Base-by-base conservation (phyloP, 2,113 vertebrate genomes). In the Octodon degus region DNA sequence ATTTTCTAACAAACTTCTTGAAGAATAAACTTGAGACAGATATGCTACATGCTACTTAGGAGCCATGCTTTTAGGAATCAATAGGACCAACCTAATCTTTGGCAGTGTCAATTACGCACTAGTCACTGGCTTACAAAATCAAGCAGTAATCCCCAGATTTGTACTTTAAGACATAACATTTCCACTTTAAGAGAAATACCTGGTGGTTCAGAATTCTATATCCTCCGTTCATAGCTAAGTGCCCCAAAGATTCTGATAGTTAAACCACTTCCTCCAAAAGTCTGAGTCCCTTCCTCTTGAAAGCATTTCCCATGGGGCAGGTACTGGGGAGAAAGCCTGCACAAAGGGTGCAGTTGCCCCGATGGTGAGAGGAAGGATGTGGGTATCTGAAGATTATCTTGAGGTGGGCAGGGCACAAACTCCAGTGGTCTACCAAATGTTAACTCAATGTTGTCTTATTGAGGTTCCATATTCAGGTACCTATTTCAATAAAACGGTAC, bases 331-430 rank as follows among this genome's bases (percentile, higher is more conserved):
- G 72, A 88, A 90, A 87, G 1, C 84, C 19, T 90, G 79, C 0
- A 0, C 40, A 97, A 96, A 96, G 84, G 37, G 90, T 98, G 98
- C 90, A 82, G 95, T 95, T 96, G 86, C 90, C 92, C 72, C 60
- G 72, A 93, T 91, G n/a, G 86, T 94, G 89, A 95, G 96, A 97
- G 97, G 97, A 98, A 98, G 97, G 97, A 98, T 97, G 97, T 98
- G 97, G 97, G 96, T 90, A 90, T 97, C 94, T 96, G 81, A 95
- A 97, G 96, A 81, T 96, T 96, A 93, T 95, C 92, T 58, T 93
- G 94, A 97, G 96, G 95, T 89, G 97, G 96, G 95, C 96, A 97
- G 98, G 95, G 93, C 86, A 97, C 95, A 86, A 94, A 97, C 95
- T 98, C 89, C 91, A 90, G 85, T 86, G 89, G 96, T 97, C n/a